A percentile compares a stretch with the other conserved stretches of the same genome.
Evolutionary conservation across 1,140 invertebrate genomes (phyloP).

Genomic region (Pogonognathellus flavescens): DNA sequence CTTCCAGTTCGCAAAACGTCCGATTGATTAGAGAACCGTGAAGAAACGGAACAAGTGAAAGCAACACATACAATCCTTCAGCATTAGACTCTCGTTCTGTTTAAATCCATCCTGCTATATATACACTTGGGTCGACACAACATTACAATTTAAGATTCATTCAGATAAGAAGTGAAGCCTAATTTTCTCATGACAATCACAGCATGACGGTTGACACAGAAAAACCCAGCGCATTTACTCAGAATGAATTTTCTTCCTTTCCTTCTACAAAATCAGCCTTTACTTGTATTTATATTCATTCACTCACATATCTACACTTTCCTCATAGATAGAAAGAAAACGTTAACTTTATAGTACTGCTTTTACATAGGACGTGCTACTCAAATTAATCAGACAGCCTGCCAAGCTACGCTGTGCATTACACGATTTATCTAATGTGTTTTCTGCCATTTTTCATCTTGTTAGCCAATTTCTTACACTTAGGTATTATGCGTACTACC

Average conservation of each 20-base stretch:
- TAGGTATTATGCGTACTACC: not conserved
- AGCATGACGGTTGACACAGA: no score
- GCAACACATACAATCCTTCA: conserved; percentile 12
- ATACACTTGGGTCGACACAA: no score
- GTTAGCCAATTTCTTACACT: not conserved
- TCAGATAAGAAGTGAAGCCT: no score
- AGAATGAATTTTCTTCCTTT: no score
- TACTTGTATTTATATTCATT: no score
- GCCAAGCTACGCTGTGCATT: not conserved
- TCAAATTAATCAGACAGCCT: conserved; percentile 13
- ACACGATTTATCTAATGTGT: conserved; percentile 5
- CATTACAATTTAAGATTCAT: no score
- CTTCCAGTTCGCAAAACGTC: conserved; percentile 51
- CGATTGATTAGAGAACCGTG: conserved; percentile 55
- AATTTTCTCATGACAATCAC: no score
- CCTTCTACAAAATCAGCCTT: no score
- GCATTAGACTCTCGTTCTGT: no score
- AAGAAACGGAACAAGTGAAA: conserved; percentile 47
- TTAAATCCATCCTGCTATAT: no score
- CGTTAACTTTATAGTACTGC: not conserved
- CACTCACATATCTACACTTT: no score
- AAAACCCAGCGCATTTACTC: no score
- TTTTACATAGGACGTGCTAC: not conserved
- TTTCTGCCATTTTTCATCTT: conserved; percentile 8
- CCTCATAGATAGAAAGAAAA: not conserved